Base-by-base conservation (phyloP, 2,888 invertebrate genomes). In the Nycteola revayana region DNA sequence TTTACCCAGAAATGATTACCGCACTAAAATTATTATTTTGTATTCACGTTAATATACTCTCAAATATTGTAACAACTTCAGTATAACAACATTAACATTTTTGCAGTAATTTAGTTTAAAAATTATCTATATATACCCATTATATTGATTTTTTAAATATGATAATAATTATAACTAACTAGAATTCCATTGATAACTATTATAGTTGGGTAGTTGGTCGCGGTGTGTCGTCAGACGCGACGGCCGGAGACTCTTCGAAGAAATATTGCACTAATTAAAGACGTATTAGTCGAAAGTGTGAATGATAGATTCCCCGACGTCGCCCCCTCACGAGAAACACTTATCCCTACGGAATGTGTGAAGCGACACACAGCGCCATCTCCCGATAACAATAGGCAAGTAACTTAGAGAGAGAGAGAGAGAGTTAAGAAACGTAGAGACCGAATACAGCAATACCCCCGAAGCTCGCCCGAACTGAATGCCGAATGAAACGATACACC, bases 1-100 rank as follows among this genome's bases (percentile, higher is more conserved):
- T 68, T 61, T 55, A 61, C 58, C 64, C 70, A 52, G 72, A 62
- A 68, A 65, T 63, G 68, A 66, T 66, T 76, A 71, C 75, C 78
- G 74, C 77, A 75, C 78, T 81, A 78, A 73, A 73, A 74, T 74
- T 71, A 69, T 61, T 71, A 71, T 63, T 75, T 73, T 78, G 80
- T 80, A 78, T 77, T 68, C 75, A 70, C 75, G 72, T 73, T 79
- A 79, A 86, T 87, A 89, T 88, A 89, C 88, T 89, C 88, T 89
- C 88, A 89, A 85, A 89, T 87, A 89, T 85, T 86, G 83, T 87
- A 89, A 89, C 89, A 89, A 89, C 81, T 85, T 87, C 81, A 74
- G 79, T 85, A 89, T 89, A 89, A 89, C 87, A 89, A 89, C 86
- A 66, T 85, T 85, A 89, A 89, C 88, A 86, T 81, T 86, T 80